phyloP scores from a whole-genome alignment of 1,140 invertebrate species.

The Drosophila novamexicana region DNA sequence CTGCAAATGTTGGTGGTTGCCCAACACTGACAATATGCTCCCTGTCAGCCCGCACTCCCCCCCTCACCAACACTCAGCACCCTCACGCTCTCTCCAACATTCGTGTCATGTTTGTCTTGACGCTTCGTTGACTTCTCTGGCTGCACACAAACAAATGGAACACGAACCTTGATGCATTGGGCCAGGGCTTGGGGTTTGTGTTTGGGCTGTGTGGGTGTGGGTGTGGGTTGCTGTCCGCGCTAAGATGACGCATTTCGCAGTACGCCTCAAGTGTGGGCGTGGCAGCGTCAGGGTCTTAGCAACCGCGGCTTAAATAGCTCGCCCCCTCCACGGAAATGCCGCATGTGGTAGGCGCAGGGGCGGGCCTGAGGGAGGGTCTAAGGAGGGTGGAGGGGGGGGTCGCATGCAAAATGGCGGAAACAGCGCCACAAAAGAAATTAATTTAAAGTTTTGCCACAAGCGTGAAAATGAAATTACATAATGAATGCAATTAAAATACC shows the following conservation, averaged over 20 bases:
- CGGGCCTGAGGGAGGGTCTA: too few relatives aligned
- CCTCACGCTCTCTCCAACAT: not conserved
- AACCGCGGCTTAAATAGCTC: slow-evolving; percentile 32
- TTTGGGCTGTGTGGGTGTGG: too few relatives aligned
- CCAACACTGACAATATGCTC: slow-evolving; percentile 68
- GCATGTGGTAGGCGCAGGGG: not conserved
- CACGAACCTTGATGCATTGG: slow-evolving; percentile 53
- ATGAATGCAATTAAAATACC: slow-evolving; percentile 81
- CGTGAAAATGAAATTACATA: slow-evolving; percentile 81
- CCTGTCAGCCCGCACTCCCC: slow-evolving; percentile 34
- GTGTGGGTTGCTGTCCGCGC: not conserved
- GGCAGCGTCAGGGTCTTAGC: slow-evolving; percentile 8
- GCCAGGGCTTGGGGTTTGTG: slow-evolving; percentile 5
- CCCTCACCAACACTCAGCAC: not conserved
- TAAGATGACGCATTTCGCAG: slow-evolving; percentile 39
- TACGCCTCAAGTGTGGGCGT: slow-evolving; percentile 22
- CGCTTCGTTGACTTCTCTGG: slow-evolving; percentile 73
- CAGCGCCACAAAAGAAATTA: slow-evolving; percentile 76
- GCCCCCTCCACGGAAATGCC: not conserved
- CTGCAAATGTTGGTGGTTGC: slow-evolving; percentile 69
- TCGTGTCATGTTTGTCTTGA: slow-evolving; percentile 78
- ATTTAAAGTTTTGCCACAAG: slow-evolving; percentile 77
- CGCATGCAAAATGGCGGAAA: slow-evolving; percentile 73
- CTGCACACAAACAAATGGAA: slow-evolving; percentile 69
- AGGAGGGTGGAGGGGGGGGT: not conserved